phyloP scores from a whole-genome alignment of 2,797 vertebrate genomes.

The Cynopterus sphinx region DNA sequence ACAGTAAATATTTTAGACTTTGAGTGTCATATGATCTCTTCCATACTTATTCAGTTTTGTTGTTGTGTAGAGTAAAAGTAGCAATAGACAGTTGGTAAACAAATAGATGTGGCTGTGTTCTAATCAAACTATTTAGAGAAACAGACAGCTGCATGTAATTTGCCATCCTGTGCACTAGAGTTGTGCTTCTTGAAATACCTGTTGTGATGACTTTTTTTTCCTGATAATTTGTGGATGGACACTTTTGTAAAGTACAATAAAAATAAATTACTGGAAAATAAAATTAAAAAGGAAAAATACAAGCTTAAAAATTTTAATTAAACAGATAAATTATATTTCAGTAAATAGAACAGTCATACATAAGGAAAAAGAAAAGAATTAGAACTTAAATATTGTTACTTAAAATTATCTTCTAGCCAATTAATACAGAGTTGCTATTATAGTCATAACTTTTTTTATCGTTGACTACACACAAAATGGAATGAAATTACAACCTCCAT shows the following conservation, averaged over 20 bases:
- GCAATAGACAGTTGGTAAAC: neutral
- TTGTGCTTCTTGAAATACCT: neutral
- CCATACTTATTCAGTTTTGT: neutral
- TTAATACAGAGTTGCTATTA: neutral
- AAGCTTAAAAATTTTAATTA: neutral
- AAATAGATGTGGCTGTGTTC: neutral
- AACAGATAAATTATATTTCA: neutral
- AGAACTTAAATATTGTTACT: neutral
- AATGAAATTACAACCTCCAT: neutral
- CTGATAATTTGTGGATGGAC: neutral
- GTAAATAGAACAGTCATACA: neutral
- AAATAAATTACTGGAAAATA: slow-evolving; percentile 4
- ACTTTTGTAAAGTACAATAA: neutral
- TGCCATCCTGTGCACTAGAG: neutral
- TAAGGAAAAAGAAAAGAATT: slow-evolving; percentile 15
- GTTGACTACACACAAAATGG: slow-evolving; percentile 5
- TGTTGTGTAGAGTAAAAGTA: neutral
- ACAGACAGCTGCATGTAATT: neutral
- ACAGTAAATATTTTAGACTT: neutral
- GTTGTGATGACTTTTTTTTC: neutral
- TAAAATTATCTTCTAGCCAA: neutral
- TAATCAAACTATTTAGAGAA: neutral
- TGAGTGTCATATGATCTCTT: neutral
- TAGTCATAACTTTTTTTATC: neutral
- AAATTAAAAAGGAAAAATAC: neutral